Evolutionary conservation across 1,140 invertebrate species (phyloP).

Genomic region (Brachionus paranguensis): DNA sequence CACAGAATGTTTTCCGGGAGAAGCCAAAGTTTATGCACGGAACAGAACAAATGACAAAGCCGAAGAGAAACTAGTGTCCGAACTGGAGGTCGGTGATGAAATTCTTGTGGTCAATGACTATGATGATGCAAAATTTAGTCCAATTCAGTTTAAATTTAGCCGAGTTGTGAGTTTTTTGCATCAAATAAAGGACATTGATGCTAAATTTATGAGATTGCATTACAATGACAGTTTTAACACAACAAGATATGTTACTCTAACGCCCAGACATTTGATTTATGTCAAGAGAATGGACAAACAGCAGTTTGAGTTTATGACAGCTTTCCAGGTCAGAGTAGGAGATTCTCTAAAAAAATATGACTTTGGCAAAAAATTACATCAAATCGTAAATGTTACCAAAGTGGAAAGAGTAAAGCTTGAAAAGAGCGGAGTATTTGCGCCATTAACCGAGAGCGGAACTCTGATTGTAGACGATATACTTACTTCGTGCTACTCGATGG

Average conservation of each 20-base stretch:
- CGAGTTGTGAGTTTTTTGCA: conserved; percentile 36
- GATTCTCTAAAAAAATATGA: conserved; percentile 46
- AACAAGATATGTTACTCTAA: conserved; percentile 64
- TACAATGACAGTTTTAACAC: not conserved
- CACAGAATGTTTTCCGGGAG: conserved; percentile 28
- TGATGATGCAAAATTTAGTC: not conserved
- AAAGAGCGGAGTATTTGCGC: conserved; percentile 73
- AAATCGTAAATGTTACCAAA: conserved; percentile 62
- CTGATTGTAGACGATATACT: conserved; percentile 81
- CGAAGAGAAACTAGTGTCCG: not conserved
- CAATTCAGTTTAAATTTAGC: conserved; percentile 16
- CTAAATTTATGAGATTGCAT: not conserved
- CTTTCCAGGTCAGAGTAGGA: conserved; percentile 50
- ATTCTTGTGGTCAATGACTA: not conserved
- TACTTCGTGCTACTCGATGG: conserved; percentile 86
- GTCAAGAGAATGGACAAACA: conserved; percentile 21
- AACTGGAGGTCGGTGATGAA: not conserved
- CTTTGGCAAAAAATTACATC: not conserved
- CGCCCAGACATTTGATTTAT: conserved; percentile 73
- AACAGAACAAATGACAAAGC: not conserved
- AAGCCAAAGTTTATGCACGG: not conserved
- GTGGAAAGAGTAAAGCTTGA: conserved; percentile 56
- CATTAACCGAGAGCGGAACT: conserved; percentile 77
- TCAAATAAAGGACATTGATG: not conserved
- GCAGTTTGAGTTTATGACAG: conserved; percentile 20